Evolutionary conservation across 2,113 vertebrate genomes (phyloP), one percentile per base, ranked within the genome.

Genomic region (Physeter macrocephalus): DNA sequence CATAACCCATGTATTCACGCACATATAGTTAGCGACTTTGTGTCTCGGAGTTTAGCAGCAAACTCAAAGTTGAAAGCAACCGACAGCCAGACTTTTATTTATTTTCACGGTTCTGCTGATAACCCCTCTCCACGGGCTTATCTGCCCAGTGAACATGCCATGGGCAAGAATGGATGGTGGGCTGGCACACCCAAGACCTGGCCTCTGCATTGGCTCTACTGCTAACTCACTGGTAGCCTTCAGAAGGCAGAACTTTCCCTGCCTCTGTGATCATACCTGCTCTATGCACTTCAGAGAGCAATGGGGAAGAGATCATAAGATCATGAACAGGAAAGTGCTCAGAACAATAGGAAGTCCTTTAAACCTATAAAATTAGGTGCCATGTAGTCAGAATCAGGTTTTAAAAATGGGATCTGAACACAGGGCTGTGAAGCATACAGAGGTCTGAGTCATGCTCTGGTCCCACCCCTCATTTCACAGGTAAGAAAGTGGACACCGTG

Each of bases 11-110:
- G 91, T 97, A 92, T 93, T 94, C 96, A 90, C 62, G 96, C 98
- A 98, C 94, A 97, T 91, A 90, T n/a, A 84, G 95, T 95, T 97
- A 91, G 96, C 95, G 12, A 17, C 52, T 92, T 97, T 27, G 96
- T 97, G 41, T 98, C 91, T 97, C 15, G 0, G 94, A 95, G 80
- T 97, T 96, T 97, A 95, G 93, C 93, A 97, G 93, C 96, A 98
- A 98, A 98, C 84, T 97, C 96, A 36, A 77, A 88, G 74, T 8
- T 92, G 52, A 88, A 49, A 90, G 74, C 23, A 61, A 52, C 20
- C 8, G 31, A 71, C 52, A 84, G 43, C 8, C 52, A 69, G 74
- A 49, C 27, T 7, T 39, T 82, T 52, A 52, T 43, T 43, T 61
- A n/a, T 52, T 77, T 52, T 52, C 31, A n/a, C 21, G 46, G 5